These are phyloP conservation scores for Dicentrarchus labrax DNA, from an alignment of 2,113 vertebrate genomes.

Conservation along the genomic window DNA sequence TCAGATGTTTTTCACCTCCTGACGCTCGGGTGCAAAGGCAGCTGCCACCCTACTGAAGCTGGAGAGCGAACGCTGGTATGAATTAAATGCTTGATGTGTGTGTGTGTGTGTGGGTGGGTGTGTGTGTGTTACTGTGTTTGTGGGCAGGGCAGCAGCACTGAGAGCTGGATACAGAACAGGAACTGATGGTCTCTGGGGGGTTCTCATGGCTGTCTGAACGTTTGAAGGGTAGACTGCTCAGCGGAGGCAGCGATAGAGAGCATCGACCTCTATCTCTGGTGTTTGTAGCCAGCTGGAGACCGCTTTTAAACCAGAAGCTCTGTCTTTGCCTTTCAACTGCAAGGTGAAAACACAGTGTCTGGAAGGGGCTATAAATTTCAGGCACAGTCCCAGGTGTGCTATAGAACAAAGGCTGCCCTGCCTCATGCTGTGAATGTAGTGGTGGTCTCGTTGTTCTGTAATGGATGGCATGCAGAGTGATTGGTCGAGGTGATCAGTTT, in stretches of 20 bases:
- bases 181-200: slow-evolving; percentile 69
- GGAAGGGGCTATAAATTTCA: slow-evolving; percentile 31
- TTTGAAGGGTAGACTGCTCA: slow-evolving; percentile 76
- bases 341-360: slow-evolving; percentile 54
- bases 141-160: slow-evolving; percentile 32
- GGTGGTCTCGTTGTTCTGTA: slow-evolving; percentile 13
- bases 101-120: slow-evolving; percentile 19
- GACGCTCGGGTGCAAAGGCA: slow-evolving; percentile 38
- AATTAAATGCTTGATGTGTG: slow-evolving; percentile 53
- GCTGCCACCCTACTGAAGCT: slow-evolving; percentile 26
- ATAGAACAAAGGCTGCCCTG: slow-evolving; percentile 35
- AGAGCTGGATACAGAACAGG: slow-evolving; percentile 66
- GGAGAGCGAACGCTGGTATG: slow-evolving; percentile 20
- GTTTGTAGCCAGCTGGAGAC: slow-evolving; percentile 70
- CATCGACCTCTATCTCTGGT: slow-evolving; percentile 67
- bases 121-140: slow-evolving; percentile 31
- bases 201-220: slow-evolving; percentile 72
- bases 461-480: slow-evolving; percentile 20
- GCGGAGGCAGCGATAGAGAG: slow-evolving; percentile 60
- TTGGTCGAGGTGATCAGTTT: slow-evolving; percentile 39
- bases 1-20: slow-evolving; percentile 53
- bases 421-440: slow-evolving; percentile 1
- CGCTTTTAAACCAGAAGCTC: slow-evolving; percentile 59
- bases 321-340: slow-evolving; percentile 64
- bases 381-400: slow-evolving; percentile 36